A percentile compares a stretch with the other conserved stretches of the same genome.
Evolutionary conservation across 2,797 vertebrate species (phyloP).

Genomic region (Salarias fasciatus): DNA sequence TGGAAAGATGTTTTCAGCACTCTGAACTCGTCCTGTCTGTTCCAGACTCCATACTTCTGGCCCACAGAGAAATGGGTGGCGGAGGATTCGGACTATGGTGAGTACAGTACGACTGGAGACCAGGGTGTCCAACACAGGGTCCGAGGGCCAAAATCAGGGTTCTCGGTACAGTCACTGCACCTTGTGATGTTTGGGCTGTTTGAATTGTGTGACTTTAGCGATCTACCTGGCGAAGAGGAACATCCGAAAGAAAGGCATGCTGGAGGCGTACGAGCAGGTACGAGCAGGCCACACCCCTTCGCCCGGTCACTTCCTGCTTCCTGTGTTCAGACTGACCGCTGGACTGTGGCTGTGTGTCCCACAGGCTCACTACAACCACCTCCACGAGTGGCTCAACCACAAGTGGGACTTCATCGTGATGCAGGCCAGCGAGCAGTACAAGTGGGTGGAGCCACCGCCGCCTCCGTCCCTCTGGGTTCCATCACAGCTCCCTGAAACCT

Average conservation of each 20-base stretch:
- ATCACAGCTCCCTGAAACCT: too few relatives aligned
- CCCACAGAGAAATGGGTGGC: conserved; percentile 89
- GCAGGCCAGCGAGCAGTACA: conserved; percentile 95
- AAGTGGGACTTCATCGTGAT: conserved; percentile 98
- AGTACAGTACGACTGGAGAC: conserved; percentile 19
- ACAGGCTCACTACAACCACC: conserved; percentile 91
- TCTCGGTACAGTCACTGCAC: too few relatives aligned
- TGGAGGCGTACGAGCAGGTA: conserved; percentile 96
- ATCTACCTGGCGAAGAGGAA: conserved; percentile 96
- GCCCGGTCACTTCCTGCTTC: too few relatives aligned
- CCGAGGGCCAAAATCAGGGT: too few relatives aligned
- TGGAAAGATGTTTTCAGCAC: too few relatives aligned
- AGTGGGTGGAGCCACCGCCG: conserved; percentile 82
- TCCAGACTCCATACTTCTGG: conserved; percentile 97
- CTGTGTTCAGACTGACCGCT: too few relatives aligned
- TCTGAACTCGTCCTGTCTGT: too few relatives aligned
- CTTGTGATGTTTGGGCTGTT: too few relatives aligned
- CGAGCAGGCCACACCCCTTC: too few relatives aligned
- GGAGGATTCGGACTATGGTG: conserved; percentile 94
- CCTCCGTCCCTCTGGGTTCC: too few relatives aligned
- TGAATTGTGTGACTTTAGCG: conserved; percentile 75
- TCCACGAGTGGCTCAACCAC: conserved; percentile 94
- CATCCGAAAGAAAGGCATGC: conserved; percentile 93
- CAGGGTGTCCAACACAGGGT: too few relatives aligned
- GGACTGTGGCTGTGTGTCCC: conserved; percentile 3